Evolutionary conservation across 2,888 invertebrate species (phyloP).

Genomic region (Ophion costatus): DNA sequence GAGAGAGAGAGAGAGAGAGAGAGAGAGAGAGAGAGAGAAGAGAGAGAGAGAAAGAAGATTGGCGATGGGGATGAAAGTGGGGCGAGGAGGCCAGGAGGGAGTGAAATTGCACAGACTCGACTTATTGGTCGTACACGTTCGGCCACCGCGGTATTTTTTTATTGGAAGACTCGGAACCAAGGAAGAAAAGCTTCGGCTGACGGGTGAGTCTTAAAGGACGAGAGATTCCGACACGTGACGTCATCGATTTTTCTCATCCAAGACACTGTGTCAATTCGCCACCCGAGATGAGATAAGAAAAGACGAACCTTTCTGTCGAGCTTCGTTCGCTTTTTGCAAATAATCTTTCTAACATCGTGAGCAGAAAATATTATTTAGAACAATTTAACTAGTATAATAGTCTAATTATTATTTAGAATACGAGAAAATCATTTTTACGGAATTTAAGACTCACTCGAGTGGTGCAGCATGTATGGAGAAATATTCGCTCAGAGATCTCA

Average conservation of each 20-base stretch:
- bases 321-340: no score
- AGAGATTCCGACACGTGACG: constrained; percentile 56
- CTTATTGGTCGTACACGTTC: constrained; percentile 68
- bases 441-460: no score
- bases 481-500: no score
- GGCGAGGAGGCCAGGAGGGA: constrained; percentile 13
- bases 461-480: no score
- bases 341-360: no score
- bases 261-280: constrained; percentile 33
- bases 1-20: no score
- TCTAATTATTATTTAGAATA: no score
- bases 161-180: constrained; percentile 66
- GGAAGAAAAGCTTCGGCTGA: constrained; percentile 37
- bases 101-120: constrained; percentile 24
- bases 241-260: constrained; percentile 65
- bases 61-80: constrained; percentile 14
- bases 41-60: no score
- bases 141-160: constrained; percentile 69
- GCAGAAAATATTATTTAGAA: no score
- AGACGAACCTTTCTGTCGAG: no score
- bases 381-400: no score
- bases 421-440: no score
- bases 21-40: not conserved
- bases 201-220: constrained; percentile 42
- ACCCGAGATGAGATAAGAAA: not conserved